Conservation (phyloP, 2,888 invertebrate species). For the Spisula subtruncata region DNA sequence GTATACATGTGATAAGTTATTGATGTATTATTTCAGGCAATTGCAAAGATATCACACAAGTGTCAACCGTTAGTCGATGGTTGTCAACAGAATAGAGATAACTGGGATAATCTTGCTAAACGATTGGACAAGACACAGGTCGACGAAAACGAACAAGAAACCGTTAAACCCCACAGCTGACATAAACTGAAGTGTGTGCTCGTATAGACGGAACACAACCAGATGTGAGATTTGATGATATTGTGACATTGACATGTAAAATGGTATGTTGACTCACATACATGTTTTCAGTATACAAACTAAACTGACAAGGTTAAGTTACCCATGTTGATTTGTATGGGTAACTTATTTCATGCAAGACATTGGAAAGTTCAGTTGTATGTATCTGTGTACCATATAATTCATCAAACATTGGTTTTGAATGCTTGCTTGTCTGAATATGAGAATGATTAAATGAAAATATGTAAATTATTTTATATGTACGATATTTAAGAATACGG, state of each 20-base stretch:
- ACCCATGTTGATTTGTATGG: neutral
- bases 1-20: no score
- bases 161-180: conserved; percentile 65
- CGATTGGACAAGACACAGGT: conserved; percentile 71
- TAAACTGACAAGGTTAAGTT: neutral
- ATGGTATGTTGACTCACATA: neutral
- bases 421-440: no score
- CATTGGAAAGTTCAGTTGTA: neutral
- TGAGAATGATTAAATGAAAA: no score
- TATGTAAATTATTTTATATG: no score
- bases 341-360: neutral
- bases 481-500: no score
- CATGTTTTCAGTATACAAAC: no score
- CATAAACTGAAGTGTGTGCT: conserved; percentile 61
- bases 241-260: neutral
- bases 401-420: no score
- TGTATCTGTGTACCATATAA: neutral
- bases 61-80: conserved; percentile 83
- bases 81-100: conserved; percentile 83
- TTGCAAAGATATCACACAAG: conserved; percentile 88
- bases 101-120: conserved; percentile 82
- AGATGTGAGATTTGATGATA: neutral
- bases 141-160: conserved; percentile 59
- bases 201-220: conserved; percentile 30
- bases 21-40: conserved; percentile 77